phyloP scores from a whole-genome alignment of 2,888 invertebrate genomes.

The Choreutis nemorana region DNA sequence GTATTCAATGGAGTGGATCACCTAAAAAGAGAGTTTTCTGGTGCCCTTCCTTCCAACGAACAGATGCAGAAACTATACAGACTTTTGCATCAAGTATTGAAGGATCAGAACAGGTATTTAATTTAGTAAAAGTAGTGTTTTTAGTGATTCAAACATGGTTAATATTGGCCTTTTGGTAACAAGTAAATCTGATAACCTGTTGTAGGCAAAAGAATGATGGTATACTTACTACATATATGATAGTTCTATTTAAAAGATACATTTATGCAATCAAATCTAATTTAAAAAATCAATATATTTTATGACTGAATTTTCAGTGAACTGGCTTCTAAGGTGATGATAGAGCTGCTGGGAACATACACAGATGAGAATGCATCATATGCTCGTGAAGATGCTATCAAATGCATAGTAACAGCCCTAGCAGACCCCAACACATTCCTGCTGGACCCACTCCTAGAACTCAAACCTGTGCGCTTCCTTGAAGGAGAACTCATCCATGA shows the following conservation, averaged over 20 bases:
- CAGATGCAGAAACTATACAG: conserved; percentile 92
- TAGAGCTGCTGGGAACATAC: conserved; percentile 94
- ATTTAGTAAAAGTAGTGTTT: too few relatives aligned
- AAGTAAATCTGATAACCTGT: neutral
- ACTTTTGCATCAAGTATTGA: conserved; percentile 86
- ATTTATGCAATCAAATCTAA: conserved; percentile 1
- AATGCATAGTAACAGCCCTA: conserved; percentile 94
- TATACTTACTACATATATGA: neutral
- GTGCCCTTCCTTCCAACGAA: conserved; percentile 83
- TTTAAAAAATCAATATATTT: conserved; percentile 3
- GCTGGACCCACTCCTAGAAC: conserved; percentile 89
- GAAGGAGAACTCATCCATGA: conserved; percentile 96
- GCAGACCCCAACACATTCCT: conserved; percentile 96
- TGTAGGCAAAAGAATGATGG: neutral
- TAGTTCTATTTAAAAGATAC: conserved; percentile 4
- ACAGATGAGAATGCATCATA: conserved; percentile 97
- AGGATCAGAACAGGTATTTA: conserved; percentile 81
- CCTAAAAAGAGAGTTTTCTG: conserved; percentile 80
- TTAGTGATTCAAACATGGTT: too few relatives aligned
- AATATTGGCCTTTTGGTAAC: conserved; percentile 2
- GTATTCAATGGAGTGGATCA: conserved; percentile 87
- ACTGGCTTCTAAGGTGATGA: conserved; percentile 95
- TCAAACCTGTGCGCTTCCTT: conserved; percentile 94
- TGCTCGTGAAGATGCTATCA: conserved; percentile 95
- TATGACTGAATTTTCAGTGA: conserved; percentile 68